These are phyloP conservation scores for Acrobasis repandana DNA, from an alignment of 2,888 invertebrate genomes.

Conservation along the genomic window DNA sequence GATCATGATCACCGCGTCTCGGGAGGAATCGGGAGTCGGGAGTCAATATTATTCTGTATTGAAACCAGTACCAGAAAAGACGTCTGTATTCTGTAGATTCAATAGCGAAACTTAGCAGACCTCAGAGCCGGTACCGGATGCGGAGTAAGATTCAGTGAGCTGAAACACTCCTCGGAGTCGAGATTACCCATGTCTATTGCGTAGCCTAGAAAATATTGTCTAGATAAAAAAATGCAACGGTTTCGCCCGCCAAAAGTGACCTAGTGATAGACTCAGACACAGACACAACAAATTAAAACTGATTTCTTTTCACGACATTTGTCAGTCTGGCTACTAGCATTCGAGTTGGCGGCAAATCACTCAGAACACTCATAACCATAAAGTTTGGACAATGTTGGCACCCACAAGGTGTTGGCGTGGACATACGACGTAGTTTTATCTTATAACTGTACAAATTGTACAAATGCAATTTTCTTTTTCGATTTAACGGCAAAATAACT, in stretches of 20 bases:
- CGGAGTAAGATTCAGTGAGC: too few species aligned
- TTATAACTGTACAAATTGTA: neutral
- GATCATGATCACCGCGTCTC: too few species aligned
- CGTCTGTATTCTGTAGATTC: too few species aligned
- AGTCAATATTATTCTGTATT: too few species aligned
- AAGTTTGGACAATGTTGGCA: constrained; percentile 12
- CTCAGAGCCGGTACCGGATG: too few species aligned
- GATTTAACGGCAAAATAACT: neutral
- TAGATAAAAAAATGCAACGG: neutral
- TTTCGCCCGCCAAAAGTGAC: constrained; percentile 5
- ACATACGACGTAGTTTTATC: neutral
- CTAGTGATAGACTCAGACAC: neutral
- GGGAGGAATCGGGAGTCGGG: too few species aligned
- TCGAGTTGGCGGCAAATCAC: constrained; percentile 1
- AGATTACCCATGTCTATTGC: too few species aligned
- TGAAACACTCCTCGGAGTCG: too few species aligned
- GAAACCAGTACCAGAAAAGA: too few species aligned
- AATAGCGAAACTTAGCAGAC: too few species aligned
- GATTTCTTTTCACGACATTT: constrained; percentile 9
- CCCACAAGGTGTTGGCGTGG: constrained; percentile 2
- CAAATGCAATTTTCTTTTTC: neutral
- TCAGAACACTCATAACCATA: constrained; percentile 12
- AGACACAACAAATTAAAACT: constrained; percentile 5
- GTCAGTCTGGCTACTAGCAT: constrained; percentile 4
- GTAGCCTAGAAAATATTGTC: too few species aligned